Percentiles rank a stretch among this genome's conserved stretches.
Conservation (phyloP, 1,140 invertebrate species). For the Macrosteles quadrilineatus region DNA sequence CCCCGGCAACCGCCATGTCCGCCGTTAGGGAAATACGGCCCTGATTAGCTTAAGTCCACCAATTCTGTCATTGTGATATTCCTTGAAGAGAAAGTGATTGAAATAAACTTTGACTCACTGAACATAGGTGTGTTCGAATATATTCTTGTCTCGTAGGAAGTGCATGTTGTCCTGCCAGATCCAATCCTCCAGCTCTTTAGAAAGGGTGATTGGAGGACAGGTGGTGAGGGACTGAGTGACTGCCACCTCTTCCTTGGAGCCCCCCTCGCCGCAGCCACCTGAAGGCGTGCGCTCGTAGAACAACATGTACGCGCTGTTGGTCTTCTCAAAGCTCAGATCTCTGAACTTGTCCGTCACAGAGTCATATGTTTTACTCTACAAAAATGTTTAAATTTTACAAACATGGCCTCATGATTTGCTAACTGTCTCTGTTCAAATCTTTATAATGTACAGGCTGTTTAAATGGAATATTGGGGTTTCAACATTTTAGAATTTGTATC, state of each 20-base stretch:
- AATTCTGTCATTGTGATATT: no score
- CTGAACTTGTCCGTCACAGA: slow-evolving; percentile 95
- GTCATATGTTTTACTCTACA: slow-evolving; percentile 93
- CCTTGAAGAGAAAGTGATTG: no score
- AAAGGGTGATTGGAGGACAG: slow-evolving; percentile 60
- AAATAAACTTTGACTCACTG: slow-evolving; percentile 72
- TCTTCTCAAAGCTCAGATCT: slow-evolving; percentile 97
- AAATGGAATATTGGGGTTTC: no score
- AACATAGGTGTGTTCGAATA: slow-evolving; percentile 94
- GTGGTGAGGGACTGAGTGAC: slow-evolving; percentile 36
- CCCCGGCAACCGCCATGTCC: no score
- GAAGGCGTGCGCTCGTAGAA: slow-evolving; percentile 77
- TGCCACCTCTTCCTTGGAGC: slow-evolving; percentile 35
- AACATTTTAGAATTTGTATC: no score
- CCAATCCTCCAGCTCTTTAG: slow-evolving; percentile 82
- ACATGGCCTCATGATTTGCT: no score
- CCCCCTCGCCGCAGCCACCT: slow-evolving; percentile 40
- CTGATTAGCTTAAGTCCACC: no score
- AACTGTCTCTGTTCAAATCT: no score
- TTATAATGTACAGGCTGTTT: no score
- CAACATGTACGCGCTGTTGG: slow-evolving; percentile 96
- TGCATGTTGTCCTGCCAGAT: slow-evolving; percentile 96
- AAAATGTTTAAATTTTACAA: no score
- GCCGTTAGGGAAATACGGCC: no score
- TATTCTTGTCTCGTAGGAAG: slow-evolving; percentile 92